A percentile compares a stretch with the other conserved stretches of the same genome.
Conservation (phyloP, 1,140 invertebrate species). For the Sitophilus oryzae region DNA sequence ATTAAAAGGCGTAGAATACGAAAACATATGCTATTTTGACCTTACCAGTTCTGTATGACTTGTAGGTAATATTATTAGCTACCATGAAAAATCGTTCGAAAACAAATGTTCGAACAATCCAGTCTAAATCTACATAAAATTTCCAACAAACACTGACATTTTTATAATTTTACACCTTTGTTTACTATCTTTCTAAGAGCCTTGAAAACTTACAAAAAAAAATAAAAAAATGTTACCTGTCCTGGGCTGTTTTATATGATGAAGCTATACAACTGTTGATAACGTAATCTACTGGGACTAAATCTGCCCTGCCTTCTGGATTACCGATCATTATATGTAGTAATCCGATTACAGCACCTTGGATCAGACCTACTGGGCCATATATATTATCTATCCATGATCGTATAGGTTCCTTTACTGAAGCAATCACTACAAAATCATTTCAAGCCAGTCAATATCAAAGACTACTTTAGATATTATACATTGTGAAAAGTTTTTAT, state of each 20-base stretch:
- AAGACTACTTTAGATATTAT: no score
- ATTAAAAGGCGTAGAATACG: no score
- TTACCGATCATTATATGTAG: slow-evolving; percentile 54
- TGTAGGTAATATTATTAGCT: no score
- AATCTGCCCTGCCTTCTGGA: slow-evolving; percentile 50
- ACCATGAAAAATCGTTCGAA: no score
- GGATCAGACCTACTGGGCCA: slow-evolving; percentile 58
- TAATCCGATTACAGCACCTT: slow-evolving; percentile 55
- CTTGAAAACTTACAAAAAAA: no score
- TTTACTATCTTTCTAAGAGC: no score
- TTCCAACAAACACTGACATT: neutral
- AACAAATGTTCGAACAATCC: no score
- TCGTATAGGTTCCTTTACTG: slow-evolving; percentile 48
- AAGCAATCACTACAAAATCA: slow-evolving; percentile 49
- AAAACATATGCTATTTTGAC: no score
- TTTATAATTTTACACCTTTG: neutral
- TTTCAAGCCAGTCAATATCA: neutral
- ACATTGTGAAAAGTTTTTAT: no score
- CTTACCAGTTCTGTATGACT: no score
- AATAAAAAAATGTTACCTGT: neutral
- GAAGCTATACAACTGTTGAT: slow-evolving; percentile 61
- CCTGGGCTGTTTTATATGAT: slow-evolving; percentile 8
- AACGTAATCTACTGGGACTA: slow-evolving; percentile 66
- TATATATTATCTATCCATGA: slow-evolving; percentile 78
- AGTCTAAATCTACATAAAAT: no score